Evolutionary conservation across 2,888 invertebrate species (phyloP), one percentile per base, ranked within the genome.

Genomic region (Lasioglossum villosulum): DNA sequence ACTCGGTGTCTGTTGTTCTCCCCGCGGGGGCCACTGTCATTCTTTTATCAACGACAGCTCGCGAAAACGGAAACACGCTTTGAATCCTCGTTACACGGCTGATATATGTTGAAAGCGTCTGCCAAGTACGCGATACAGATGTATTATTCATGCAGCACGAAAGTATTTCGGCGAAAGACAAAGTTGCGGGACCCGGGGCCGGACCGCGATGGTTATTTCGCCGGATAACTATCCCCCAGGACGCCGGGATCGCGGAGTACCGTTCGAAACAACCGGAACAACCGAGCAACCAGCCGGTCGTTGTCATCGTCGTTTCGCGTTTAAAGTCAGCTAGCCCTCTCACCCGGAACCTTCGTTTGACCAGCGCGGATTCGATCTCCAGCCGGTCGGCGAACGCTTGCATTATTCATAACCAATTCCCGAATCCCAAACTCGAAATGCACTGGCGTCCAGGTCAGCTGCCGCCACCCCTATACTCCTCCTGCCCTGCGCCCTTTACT

Each of bases 351-450:
- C 91, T 86, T 82, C 90, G 91, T 90, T 91, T 90, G 90, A 92
- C 90, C 92, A 86, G 86, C 88, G 87, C 86, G 92, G 90, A 91
- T 92, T 92, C 92, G 90, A 93, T 92, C 91, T 91, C 89, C 91
- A 86, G 84, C 84, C 84, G 87, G 84, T 86, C 86, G 84, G 81
- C 89, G 88, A 87, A 86, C 89, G 89, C 86, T 90, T 94, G 94
- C 93, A 94, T 94, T 94, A 94, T 94, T 94, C 94, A 94, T 94
- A 94, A 94, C 94, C 94, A 94, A 94, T 94, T 94, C 93, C 94
- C 93, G 92, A 94, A 94, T 94, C 93, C 93, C 88, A 90, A 92
- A 92, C 92, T 93, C 91, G 90, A 93, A 93, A 93, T 92, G 93
- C 93, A 92, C 91, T 91, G 84, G 71, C 91, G 86, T 88, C 82